Conservation (phyloP, 2,797 vertebrate species). For the Tinamus major region DNA sequence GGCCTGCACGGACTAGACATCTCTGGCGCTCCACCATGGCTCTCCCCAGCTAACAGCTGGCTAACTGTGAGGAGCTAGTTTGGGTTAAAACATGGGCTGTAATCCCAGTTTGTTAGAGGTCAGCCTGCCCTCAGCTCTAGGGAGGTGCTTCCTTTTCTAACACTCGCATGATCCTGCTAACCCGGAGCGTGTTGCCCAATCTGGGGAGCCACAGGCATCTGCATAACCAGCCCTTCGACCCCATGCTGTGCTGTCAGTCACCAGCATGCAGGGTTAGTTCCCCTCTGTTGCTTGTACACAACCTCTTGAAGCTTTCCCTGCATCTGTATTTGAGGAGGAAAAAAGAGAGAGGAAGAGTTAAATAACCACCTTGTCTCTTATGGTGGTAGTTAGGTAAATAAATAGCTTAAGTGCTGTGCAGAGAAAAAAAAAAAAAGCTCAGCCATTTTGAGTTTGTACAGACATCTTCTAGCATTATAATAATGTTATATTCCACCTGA, state of each 20-base stretch:
- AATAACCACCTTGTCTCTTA: neutral
- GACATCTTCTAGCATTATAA: neutral
- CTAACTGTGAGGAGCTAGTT: fast-evolving
- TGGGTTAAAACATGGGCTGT: neutral
- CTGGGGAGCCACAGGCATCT: neutral
- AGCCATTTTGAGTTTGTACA: neutral
- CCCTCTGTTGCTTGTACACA: neutral
- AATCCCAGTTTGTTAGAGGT: neutral
- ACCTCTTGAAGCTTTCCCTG: neutral
- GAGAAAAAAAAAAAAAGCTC: neutral
- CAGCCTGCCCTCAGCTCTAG: neutral
- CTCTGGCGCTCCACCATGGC: neutral
- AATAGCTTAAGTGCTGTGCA: neutral
- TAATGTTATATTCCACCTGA: conserved; percentile 1
- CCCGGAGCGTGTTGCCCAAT: neutral
- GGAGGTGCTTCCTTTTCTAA: neutral
- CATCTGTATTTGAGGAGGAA: fast-evolving
- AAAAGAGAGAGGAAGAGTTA: neutral
- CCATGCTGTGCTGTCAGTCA: fast-evolving
- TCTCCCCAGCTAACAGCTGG: neutral
- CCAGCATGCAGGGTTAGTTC: neutral
- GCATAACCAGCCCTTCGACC: neutral
- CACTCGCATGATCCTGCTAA: neutral
- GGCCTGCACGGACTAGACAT: fast-evolving
- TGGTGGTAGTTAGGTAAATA: neutral